Evolutionary conservation across 2,888 invertebrate species (phyloP).

Genomic region (Caenorhabditis sp.): DNA sequence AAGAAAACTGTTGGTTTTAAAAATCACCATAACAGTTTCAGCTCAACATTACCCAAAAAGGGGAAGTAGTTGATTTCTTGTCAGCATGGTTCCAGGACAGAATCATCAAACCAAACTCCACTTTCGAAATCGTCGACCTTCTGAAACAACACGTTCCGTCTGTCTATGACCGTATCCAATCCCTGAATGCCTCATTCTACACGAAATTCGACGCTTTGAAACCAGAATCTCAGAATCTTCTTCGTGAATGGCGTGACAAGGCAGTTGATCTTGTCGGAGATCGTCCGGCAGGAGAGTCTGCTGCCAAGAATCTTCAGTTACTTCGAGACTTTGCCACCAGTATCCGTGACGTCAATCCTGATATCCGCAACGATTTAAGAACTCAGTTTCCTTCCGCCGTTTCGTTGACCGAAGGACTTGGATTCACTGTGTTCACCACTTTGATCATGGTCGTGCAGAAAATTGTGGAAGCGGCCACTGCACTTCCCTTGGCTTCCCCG

Average conservation of each 20-base stretch:
- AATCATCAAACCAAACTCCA: constrained; percentile 61
- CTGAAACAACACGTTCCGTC: constrained; percentile 66
- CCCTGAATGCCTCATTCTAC: constrained; percentile 67
- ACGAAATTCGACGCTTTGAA: constrained; percentile 66
- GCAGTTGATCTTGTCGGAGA: constrained; percentile 55
- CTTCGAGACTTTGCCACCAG: constrained; percentile 64
- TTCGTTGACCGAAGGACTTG: constrained; percentile 67
- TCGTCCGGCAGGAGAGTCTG: constrained; percentile 63
- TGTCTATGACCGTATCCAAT: constrained; percentile 61
- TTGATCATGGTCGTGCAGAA: constrained; percentile 68
- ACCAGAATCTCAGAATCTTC: constrained; percentile 65
- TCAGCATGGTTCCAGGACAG: constrained; percentile 69
- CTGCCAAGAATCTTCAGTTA: constrained; percentile 61
- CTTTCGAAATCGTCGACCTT: constrained; percentile 55
- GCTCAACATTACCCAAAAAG: constrained; percentile 67
- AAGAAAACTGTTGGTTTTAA: no score
- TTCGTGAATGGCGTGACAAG: constrained; percentile 66
- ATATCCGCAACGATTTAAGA: constrained; percentile 63
- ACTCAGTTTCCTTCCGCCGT: constrained; percentile 69
- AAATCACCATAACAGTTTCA: no score
- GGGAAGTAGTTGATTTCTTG: constrained; percentile 63
- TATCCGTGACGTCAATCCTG: constrained; percentile 58
- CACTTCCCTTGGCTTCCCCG: constrained; percentile 9
- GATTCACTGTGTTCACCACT: constrained; percentile 70
- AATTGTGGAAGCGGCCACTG: constrained; percentile 62